phyloP scores from a whole-genome alignment of 2,113 vertebrate species.

The Periophthalmus modestus region DNA sequence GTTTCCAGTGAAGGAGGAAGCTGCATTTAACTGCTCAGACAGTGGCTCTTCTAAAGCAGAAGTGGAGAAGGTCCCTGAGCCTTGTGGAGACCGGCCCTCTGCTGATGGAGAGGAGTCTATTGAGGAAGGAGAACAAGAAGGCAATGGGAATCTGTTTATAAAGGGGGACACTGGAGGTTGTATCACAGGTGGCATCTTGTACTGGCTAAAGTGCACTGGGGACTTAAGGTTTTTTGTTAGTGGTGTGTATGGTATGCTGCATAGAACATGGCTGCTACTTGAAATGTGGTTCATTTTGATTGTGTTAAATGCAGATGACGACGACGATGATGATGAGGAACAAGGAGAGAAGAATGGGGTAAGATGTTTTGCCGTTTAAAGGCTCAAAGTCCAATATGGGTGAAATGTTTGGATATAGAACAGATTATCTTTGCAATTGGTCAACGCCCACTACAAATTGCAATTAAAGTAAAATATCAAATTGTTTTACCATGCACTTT shows the following conservation, averaged over 20 bases:
- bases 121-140: not conserved
- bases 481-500: too few relatives aligned
- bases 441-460: too few relatives aligned
- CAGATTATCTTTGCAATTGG: too few relatives aligned
- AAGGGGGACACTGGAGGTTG: not conserved
- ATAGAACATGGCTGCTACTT: not conserved
- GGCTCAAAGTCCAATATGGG: too few relatives aligned
- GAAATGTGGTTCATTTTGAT: not conserved
- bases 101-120: not conserved
- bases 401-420: too few relatives aligned
- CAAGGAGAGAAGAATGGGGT: constrained; percentile 80
- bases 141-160: not conserved
- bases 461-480: too few relatives aligned
- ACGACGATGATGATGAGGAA: constrained; percentile 72
- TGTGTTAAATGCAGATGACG: constrained; percentile 26
- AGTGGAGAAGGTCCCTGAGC: not conserved
- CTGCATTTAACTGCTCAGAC: not conserved
- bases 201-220: not conserved
- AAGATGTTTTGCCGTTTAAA: not conserved
- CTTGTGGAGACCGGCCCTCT: not conserved
- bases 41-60: not conserved
- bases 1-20: not conserved
- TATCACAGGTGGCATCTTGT: not conserved
- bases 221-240: not conserved
- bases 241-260: not conserved